Conservation (phyloP, 1,140 invertebrate species). For the Euschistus heros region DNA sequence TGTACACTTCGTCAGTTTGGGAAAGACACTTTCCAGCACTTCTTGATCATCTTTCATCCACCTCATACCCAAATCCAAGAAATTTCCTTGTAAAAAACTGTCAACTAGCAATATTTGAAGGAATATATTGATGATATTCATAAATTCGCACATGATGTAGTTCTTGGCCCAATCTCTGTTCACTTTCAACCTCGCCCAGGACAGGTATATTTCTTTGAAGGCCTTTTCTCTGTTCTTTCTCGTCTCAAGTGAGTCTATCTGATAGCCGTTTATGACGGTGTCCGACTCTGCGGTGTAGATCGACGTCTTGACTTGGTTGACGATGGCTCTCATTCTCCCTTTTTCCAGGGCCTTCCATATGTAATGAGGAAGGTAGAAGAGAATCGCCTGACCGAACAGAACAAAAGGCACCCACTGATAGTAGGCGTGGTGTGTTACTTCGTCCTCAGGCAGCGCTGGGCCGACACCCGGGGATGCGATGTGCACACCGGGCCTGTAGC, state of each 20-base stretch:
- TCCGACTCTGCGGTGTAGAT: conserved; percentile 36
- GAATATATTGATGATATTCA: conserved; percentile 39
- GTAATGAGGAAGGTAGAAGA: conserved; percentile 61
- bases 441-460: conserved; percentile 37
- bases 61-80: conserved; percentile 40
- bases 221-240: conserved; percentile 1
- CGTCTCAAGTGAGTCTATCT: conserved; percentile 27
- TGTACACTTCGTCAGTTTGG: conserved; percentile 33
- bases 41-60: conserved; percentile 59
- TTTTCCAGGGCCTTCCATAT: conserved; percentile 68
- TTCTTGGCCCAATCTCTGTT: conserved; percentile 31
- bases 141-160: conserved; percentile 38
- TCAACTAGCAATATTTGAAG: conserved; percentile 53
- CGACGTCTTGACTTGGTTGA: conserved; percentile 32
- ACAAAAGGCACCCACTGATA: conserved; percentile 84
- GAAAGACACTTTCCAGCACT: conserved; percentile 38
- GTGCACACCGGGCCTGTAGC: conserved; percentile 23
- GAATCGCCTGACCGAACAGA: conserved; percentile 61
- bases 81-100: conserved; percentile 56
- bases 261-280: conserved; percentile 40
- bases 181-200: conserved; percentile 10
- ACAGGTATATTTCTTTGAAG: not conserved
- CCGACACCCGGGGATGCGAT: conserved; percentile 33
- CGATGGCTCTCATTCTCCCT: conserved; percentile 40
- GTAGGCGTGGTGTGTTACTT: conserved; percentile 59